phyloP scores from a whole-genome alignment of 23 tunicate species.

The Corella eumyota region DNA sequence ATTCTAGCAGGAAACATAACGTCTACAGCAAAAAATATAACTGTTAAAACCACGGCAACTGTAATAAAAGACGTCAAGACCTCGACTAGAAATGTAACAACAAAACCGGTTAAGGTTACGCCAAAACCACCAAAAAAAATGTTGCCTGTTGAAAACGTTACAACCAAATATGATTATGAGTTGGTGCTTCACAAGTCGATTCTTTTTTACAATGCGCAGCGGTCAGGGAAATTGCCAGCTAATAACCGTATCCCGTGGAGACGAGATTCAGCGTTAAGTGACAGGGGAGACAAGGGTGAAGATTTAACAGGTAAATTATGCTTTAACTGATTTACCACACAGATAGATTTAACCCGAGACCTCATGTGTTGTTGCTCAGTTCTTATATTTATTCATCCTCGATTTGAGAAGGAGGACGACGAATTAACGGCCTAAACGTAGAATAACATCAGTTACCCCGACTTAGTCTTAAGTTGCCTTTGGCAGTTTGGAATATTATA shows the following conservation, averaged over 20 bases:
- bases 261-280: constrained; percentile 62
- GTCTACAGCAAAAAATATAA: too few relatives aligned
- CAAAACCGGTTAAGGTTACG: neutral
- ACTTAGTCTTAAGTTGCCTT: too few relatives aligned
- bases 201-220: constrained; percentile 90
- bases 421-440: too few relatives aligned
- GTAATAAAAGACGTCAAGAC: neutral
- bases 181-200: constrained; percentile 51
- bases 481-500: too few relatives aligned
- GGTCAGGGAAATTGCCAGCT: constrained; percentile 64
- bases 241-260: constrained; percentile 79
- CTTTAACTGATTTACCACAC: neutral
- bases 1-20: too few relatives aligned
- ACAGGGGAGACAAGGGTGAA: constrained; percentile 48
- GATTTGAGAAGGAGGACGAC: too few relatives aligned
- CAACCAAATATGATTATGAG: constrained; percentile 42
- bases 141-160: neutral
- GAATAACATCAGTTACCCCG: too few relatives aligned
- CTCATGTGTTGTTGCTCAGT: too few relatives aligned
- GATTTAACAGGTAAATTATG: constrained; percentile 62
- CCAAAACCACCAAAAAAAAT: neutral
- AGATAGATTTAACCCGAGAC: too few relatives aligned
- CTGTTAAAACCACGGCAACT: neutral
- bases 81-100: constrained; percentile 5
- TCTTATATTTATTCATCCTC: too few relatives aligned